Conservation (phyloP, 2,797 vertebrate species). For the Mallotus villosus region DNA sequence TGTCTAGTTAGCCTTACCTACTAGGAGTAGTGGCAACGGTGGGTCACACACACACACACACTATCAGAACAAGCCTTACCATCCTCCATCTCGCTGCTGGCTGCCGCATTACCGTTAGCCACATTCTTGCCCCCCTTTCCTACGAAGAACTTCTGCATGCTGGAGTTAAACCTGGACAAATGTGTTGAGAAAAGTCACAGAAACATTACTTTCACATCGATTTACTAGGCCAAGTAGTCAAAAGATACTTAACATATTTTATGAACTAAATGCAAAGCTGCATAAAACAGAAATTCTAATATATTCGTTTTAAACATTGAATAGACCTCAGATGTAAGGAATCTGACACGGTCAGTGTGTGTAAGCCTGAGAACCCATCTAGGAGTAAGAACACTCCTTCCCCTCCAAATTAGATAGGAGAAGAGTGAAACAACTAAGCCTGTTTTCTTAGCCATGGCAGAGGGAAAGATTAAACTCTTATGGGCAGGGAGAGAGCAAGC, state of each 20-base stretch:
- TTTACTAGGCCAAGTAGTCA: background rate
- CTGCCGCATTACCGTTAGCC: slow-evolving; percentile 88
- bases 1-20: slow-evolving; percentile 99
- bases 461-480: slow-evolving; percentile 61
- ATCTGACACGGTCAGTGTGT: background rate
- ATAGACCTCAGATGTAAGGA: background rate
- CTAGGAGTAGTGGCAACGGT: slow-evolving; percentile 82
- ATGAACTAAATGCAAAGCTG: background rate
- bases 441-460: slow-evolving; percentile 61
- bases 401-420: slow-evolving; percentile 61
- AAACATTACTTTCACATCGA: slow-evolving; percentile 1
- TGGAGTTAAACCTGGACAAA: slow-evolving; percentile 84
- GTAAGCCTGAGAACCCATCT: too few species aligned
- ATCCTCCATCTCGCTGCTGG: slow-evolving; percentile 90
- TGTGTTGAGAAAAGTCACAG: slow-evolving; percentile 26
- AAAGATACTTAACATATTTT: background rate
- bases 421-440: slow-evolving; percentile 65
- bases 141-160: slow-evolving; percentile 88
- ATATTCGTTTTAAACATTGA: background rate
- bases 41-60: slow-evolving; percentile 82
- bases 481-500: slow-evolving; percentile 60
- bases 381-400: slow-evolving; percentile 23
- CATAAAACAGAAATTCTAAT: background rate
- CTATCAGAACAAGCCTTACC: slow-evolving; percentile 83
- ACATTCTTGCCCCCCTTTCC: slow-evolving; percentile 80